A percentile compares a stretch with the other conserved stretches of the same genome.
These are phyloP conservation scores for Folsomia candida DNA, from an alignment of 2,888 invertebrate genomes.

Conservation along the genomic window DNA sequence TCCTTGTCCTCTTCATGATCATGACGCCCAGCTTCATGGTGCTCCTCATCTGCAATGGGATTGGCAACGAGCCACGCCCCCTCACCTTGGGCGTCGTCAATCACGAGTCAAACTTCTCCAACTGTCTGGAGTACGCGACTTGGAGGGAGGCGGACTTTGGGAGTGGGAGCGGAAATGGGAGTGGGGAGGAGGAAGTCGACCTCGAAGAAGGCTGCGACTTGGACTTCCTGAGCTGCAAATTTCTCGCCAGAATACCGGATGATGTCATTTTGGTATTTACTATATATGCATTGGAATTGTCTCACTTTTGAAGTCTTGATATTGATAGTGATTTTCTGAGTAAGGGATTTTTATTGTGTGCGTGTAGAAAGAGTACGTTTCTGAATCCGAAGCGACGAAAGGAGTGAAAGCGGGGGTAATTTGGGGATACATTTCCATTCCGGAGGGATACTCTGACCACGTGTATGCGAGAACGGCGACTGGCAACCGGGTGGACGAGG, in stretches of 20 bases:
- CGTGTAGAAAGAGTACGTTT: slow-evolving; percentile 11
- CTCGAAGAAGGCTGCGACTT: slow-evolving; percentile 23
- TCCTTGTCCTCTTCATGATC: slow-evolving; percentile 36
- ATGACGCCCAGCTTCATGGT: slow-evolving; percentile 34
- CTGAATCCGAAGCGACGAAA: slow-evolving; percentile 27
- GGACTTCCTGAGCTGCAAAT: slow-evolving; percentile 28
- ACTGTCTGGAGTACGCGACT: neutral
- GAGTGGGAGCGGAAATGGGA: neutral
- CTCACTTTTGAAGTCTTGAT: too few relatives aligned
- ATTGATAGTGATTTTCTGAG: too few relatives aligned
- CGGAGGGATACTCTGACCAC: slow-evolving; percentile 23
- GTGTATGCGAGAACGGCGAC: slow-evolving; percentile 30
- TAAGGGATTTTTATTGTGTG: too few relatives aligned
- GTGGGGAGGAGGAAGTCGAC: neutral
- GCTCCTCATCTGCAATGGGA: slow-evolving; percentile 33
- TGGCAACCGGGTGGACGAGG: slow-evolving; percentile 34
- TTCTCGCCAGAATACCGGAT: slow-evolving; percentile 23
- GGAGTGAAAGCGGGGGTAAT: slow-evolving; percentile 27
- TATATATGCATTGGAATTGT: too few relatives aligned
- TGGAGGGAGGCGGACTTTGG: neutral
- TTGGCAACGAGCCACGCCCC: slow-evolving; percentile 37
- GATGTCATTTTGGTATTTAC: slow-evolving; percentile 19
- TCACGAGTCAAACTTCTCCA: slow-evolving; percentile 25
- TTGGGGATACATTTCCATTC: slow-evolving; percentile 38
- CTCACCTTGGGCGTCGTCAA: slow-evolving; percentile 40